Evolutionary conservation across 2,797 vertebrate species (phyloP), one percentile per base, ranked within the genome.

Genomic region (Nannoperca australis): DNA sequence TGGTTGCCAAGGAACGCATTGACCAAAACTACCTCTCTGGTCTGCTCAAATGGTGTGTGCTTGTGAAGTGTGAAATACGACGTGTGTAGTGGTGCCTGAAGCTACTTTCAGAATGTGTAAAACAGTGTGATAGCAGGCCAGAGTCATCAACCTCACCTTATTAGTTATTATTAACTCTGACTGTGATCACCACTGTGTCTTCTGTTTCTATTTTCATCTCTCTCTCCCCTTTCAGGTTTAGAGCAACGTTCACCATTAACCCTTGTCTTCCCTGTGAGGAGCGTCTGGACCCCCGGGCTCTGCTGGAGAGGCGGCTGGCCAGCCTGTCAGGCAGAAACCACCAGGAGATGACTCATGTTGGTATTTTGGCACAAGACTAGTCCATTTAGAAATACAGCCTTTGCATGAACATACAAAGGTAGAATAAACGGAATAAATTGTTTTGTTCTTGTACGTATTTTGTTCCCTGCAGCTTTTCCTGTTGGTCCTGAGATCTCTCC

Each of bases 341-440:
- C n/a, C 94, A 97, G 78, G 98, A 99, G 81, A 93, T 99, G 96
- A 97, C 97, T 67, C 95, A 97, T 10, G 98, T 99, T 85, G 91
- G 97, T 94, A 51, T 55, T 70, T 66, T 64, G 34, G 3, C 30
- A 15, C 1, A 22, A 54, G 17, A 58, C 30, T 8, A 10, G 18
- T 44, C 9, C 5, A 30, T 47, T 65, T 18, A 9, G 6, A 7
- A 32, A 30, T 14, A 45, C 14, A n/a, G 12, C 2, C 0, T 44
- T 18, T 34, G 0, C 51, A 18, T 70, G 3, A 4, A 47, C 2
- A 3, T 30, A 51, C 12, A 58, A 17, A 24, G 9, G 10, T 17
- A 63, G 22, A 72, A 36, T 27, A 51, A 22, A n/a, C 17, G 34
- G 4, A 13, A 24, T 14, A 17, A 18, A 20, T 53, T 11, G 47